These are phyloP conservation scores for Neosilurus mollespiculum DNA, from an alignment of 2,797 vertebrate genomes.

Conservation along the genomic window DNA sequence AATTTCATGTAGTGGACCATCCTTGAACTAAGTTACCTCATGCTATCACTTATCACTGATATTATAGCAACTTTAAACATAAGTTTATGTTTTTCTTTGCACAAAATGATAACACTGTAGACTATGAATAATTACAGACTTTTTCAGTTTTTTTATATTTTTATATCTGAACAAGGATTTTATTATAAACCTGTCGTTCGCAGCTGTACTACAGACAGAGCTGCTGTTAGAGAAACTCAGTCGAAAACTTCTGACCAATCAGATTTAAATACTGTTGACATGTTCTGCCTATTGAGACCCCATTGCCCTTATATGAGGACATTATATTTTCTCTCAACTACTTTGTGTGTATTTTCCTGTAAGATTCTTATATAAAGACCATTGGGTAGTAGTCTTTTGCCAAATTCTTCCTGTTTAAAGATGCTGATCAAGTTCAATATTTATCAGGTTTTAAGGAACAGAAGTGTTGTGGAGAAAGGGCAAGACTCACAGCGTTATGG, in stretches of 20 bases:
- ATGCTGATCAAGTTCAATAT: too few relatives aligned
- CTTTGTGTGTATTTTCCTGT: too few relatives aligned
- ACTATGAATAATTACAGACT: neutral
- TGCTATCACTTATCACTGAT: neutral
- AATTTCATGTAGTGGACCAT: neutral
- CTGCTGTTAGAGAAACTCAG: neutral
- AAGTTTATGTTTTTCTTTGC: too few relatives aligned
- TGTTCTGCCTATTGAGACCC: neutral
- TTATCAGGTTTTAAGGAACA: too few relatives aligned
- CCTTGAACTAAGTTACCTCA: neutral
- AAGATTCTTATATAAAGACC: too few relatives aligned
- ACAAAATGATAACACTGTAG: neutral
- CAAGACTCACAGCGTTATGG: too few relatives aligned
- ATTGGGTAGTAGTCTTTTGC: too few relatives aligned
- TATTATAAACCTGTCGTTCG: neutral
- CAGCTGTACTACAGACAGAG: neutral
- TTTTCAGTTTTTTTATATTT: neutral
- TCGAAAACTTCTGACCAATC: neutral
- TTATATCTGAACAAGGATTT: neutral
- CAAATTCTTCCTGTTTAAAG: too few relatives aligned
- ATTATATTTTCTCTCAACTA: too few relatives aligned
- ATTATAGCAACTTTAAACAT: neutral
- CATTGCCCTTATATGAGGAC: too few relatives aligned
- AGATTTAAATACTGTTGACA: neutral
- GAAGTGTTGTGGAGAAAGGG: too few relatives aligned